A percentile compares a stretch with the other conserved stretches of the same genome.
Conservation (phyloP, 2,888 invertebrate genomes). For the Nebria brevicollis region DNA sequence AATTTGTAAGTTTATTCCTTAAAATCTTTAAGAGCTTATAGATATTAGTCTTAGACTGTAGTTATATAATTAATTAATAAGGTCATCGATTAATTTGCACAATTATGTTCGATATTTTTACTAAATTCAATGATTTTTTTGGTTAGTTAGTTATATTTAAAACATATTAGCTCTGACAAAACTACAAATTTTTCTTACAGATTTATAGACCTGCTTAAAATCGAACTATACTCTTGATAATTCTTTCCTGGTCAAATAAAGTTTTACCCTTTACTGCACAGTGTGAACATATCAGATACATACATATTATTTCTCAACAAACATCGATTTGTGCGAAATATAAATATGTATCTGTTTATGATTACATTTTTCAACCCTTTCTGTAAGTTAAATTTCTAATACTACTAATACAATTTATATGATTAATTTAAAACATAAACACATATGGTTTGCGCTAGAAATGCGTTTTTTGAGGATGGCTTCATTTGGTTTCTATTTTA, state of each 20-base stretch:
- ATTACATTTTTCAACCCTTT: not conserved
- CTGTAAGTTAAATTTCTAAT: not conserved
- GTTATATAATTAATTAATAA: not conserved
- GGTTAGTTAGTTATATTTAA: not conserved
- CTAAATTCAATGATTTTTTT: not conserved
- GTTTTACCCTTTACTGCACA: not conserved
- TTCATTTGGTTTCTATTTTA: not conserved
- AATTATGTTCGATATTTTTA: not conserved
- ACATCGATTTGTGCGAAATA: not conserved
- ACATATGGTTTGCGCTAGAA: not conserved
- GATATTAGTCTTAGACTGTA: not conserved
- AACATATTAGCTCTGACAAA: slow-evolving; percentile 1
- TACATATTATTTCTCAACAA: not conserved
- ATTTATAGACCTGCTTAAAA: slow-evolving; percentile 1
- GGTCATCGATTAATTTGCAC: not conserved
- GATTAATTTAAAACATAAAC: not conserved
- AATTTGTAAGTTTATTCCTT: not conserved
- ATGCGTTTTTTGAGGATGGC: slow-evolving; percentile 1
- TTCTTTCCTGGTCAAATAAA: not conserved
- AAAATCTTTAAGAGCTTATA: slow-evolving; percentile 1
- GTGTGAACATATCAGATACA: not conserved
- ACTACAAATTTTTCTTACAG: slow-evolving; percentile 1
- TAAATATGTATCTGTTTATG: not conserved
- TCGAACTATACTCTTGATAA: slow-evolving; percentile 1
- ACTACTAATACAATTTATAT: not conserved